Percentiles rank a stretch among this genome's conserved stretches.
Conservation (phyloP, 2,113 vertebrate genomes). For the Salvator merianae region DNA sequence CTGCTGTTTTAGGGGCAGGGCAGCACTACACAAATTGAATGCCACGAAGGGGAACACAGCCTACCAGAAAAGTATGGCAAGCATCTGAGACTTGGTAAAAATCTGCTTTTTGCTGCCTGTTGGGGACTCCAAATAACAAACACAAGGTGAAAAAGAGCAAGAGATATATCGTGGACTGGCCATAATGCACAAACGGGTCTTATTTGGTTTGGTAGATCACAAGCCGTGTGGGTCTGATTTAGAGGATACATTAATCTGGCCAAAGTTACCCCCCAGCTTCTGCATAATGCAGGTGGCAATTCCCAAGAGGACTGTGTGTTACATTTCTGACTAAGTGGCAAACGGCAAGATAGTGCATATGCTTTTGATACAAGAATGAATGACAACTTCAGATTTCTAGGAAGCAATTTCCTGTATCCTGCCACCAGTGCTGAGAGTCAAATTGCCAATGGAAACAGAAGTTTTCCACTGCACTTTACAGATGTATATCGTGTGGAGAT, state of each 20-base stretch:
- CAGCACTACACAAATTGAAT: not conserved
- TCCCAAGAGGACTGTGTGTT: not conserved
- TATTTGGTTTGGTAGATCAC: not conserved
- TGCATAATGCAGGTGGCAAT: not conserved
- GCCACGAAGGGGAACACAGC: not conserved
- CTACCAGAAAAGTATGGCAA: not conserved
- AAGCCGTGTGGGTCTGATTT: not conserved
- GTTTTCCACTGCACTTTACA: not conserved
- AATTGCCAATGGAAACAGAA: not conserved
- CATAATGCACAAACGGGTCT: not conserved
- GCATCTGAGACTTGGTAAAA: not conserved
- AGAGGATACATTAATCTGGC: not conserved
- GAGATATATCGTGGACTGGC: too few species aligned
- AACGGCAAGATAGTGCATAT: not conserved
- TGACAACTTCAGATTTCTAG: conserved; percentile 9
- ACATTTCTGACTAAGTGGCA: conserved; percentile 3
- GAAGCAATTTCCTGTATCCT: not conserved
- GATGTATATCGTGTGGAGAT: not conserved
- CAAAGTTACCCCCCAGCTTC: not conserved
- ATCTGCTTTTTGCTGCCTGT: not conserved
- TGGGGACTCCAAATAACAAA: not conserved
- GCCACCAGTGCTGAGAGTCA: not conserved
- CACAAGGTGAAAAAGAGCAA: not conserved
- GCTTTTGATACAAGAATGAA: not conserved
- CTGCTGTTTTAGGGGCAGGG: not conserved